These are phyloP conservation scores for Sminthurinus signatus DNA, from an alignment of 1,140 invertebrate genomes.

Conservation along the genomic window DNA sequence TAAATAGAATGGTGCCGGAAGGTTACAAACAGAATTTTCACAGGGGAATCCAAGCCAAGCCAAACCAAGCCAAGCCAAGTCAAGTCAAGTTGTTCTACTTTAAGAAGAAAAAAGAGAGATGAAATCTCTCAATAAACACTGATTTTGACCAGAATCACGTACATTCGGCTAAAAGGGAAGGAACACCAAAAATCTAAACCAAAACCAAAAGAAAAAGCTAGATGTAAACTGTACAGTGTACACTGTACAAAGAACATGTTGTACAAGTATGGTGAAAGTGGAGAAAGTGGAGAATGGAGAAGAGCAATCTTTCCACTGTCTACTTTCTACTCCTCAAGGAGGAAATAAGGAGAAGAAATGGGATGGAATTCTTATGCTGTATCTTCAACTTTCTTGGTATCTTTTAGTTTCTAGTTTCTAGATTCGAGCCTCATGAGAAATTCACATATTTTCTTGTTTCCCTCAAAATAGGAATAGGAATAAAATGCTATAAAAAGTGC, in stretches of 20 bases:
- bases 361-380: too few relatives aligned
- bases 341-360: background rate
- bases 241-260: too few relatives aligned
- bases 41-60: too few relatives aligned
- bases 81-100: constrained; percentile 2
- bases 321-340: too few relatives aligned
- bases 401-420: too few relatives aligned
- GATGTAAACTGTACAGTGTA: too few relatives aligned
- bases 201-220: too few relatives aligned
- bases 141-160: constrained; percentile 37
- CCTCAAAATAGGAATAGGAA: constrained; percentile 28
- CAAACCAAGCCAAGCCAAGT: too few relatives aligned
- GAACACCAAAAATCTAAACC: too few relatives aligned
- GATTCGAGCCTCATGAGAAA: constrained; percentile 14
- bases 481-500: constrained; percentile 28
- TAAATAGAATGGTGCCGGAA: constrained; percentile 1
- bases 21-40: background rate
- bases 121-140: constrained; percentile 40
- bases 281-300: too few relatives aligned
- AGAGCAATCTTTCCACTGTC: constrained; percentile 20
- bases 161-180: too few relatives aligned
- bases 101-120: constrained; percentile 3
- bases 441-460: constrained; percentile 39
- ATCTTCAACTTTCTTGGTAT: background rate
- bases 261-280: too few relatives aligned